Conservation (phyloP, 1,140 invertebrate genomes). For the Acyrthosiphon pisum region DNA sequence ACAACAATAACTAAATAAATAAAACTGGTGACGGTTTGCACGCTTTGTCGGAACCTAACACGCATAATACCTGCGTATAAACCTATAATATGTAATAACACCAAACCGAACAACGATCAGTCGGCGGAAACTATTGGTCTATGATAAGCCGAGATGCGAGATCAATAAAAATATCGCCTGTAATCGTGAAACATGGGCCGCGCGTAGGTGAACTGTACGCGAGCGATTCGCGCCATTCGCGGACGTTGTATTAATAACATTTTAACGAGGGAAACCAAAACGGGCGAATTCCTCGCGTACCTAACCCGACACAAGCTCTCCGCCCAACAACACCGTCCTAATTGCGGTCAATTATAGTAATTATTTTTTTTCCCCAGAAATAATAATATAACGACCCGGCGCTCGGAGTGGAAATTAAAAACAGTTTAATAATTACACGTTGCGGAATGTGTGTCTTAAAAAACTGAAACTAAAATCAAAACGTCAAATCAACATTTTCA, state of each 20-base stretch:
- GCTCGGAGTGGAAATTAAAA: neutral
- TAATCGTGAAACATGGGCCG: neutral
- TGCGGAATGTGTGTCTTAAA: neutral
- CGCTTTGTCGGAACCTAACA: neutral
- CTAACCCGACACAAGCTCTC: neutral
- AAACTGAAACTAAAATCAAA: neutral
- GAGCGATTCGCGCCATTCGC: neutral
- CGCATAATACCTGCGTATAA: neutral
- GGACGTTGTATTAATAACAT: neutral
- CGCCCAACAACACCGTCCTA: neutral
- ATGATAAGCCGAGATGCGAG: neutral
- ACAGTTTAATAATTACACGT: conserved; percentile 27
- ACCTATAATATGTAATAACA: neutral
- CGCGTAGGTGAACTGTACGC: neutral
- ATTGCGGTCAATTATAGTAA: neutral
- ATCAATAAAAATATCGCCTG: neutral
- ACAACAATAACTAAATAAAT: neutral
- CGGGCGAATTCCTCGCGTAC: conserved; percentile 1
- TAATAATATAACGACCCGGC: neutral
- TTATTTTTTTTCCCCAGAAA: neutral
- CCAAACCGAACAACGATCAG: neutral
- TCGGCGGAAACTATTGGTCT: neutral
- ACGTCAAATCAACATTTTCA: neutral
- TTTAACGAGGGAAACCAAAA: conserved; percentile 10
- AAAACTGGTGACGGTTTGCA: neutral